phyloP scores from a whole-genome alignment of 2,888 invertebrate species.

The Microctonus brassicae region DNA sequence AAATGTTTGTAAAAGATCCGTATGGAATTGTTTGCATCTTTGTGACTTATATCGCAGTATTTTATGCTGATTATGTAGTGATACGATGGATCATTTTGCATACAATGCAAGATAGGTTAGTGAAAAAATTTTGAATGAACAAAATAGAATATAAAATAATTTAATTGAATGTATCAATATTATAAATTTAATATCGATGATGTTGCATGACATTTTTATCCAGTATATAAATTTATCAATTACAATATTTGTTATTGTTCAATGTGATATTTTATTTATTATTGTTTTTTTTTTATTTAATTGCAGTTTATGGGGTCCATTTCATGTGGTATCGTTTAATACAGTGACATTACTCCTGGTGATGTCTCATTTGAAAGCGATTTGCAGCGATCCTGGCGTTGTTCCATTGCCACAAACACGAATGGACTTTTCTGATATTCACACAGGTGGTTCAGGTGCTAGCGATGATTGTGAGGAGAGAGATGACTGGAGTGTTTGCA shows the following conservation, averaged over 20 bases:
- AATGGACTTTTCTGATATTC: slow-evolving; percentile 85
- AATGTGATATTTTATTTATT: slow-evolving; percentile 13
- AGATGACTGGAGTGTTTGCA: slow-evolving; percentile 84
- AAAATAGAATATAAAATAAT: too few relatives aligned
- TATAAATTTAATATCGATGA: too few relatives aligned
- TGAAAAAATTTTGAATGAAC: too few relatives aligned
- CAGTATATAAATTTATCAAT: neutral
- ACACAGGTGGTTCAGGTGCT: slow-evolving; percentile 73
- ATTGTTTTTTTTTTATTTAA: neutral
- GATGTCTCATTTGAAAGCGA: slow-evolving; percentile 86
- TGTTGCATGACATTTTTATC: neutral
- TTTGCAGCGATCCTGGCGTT: slow-evolving; percentile 90
- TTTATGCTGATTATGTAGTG: slow-evolving; percentile 91
- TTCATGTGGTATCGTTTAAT: slow-evolving; percentile 86
- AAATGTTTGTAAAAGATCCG: slow-evolving; percentile 83
- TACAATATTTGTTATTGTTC: slow-evolving; percentile 5
- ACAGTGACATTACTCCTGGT: slow-evolving; percentile 80
- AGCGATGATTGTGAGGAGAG: slow-evolving; percentile 71
- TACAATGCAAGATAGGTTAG: slow-evolving; percentile 84
- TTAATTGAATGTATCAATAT: neutral
- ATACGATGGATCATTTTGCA: slow-evolving; percentile 86
- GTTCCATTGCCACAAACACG: slow-evolving; percentile 82
- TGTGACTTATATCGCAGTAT: slow-evolving; percentile 83
- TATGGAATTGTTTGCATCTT: slow-evolving; percentile 87
- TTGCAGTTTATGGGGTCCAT: slow-evolving; percentile 84